Base-by-base conservation (phyloP, 2,888 invertebrate species). In the Platycheirus rosarum region DNA sequence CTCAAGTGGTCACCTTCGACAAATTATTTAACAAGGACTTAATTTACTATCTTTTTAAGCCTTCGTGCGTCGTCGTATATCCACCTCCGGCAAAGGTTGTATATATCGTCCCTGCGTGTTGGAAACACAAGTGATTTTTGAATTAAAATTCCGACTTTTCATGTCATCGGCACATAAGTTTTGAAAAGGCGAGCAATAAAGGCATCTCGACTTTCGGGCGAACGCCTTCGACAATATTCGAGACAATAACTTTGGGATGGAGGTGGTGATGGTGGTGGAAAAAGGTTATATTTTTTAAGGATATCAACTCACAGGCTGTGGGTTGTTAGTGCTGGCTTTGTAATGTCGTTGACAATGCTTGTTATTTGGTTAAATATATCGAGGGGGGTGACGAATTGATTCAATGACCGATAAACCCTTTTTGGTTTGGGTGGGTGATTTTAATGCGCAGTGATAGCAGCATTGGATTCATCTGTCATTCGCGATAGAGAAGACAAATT, bases 161-260 rank as follows among this genome's bases (percentile, higher is more conserved):
- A 82, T 82, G 82, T 77, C 77, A 77, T 77, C 77, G 68, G 77
- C 82, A 77, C 76, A 82, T 82, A 82, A 82, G 71, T 77, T 82
- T 48, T 14, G 26, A 11, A 23, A 44, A 60, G 57, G 69, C 63
- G 75, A 69, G 49, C 62, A 69, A 79, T 79, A 74, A 79, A 65
- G 63, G 63, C 70, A 76, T 80, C 70, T 76, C 37, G 29, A 11
- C 37, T 51, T 65, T 65, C 63, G 69, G 65, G 37, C 57, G 70
- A 80, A 80, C 80, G 80, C 76, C 80, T 80, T 70, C 53, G 23
- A 57, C 70, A 65, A 80, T n/a, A 55, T 55, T 42, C 20, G 51
- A 80, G 70, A 69, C 66, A 66, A 71, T 65, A 35, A 26, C 7
- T 32, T 40, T 53, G 3, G 29, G 2, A 49, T n/a, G 23, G 23